Evolutionary conservation across 1,140 invertebrate genomes (phyloP), one percentile per base, ranked within the genome.

Genomic region (Monomorium pharaonis): DNA sequence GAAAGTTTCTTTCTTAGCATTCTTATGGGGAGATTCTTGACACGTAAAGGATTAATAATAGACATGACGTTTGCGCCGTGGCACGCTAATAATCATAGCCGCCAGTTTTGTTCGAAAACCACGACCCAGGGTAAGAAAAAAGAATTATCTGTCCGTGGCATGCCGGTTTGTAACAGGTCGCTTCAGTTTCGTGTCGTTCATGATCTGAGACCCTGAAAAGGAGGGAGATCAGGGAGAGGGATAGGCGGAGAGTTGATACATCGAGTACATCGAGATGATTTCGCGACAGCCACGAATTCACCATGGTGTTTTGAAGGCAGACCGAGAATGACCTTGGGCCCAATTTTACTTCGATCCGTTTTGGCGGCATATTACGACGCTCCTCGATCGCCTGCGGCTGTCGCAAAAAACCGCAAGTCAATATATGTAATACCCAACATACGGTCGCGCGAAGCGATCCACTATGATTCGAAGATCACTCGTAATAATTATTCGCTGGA

Each of bases 1-100:
- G 58, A 42, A 42, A 9, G 3, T 60, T 42, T 21, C n/a, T 44
- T 63, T 67, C 12, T 21, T 42, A 5, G 30, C 0, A 12, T 78
- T 14, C 18, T 65, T 65, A 65, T 49, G 10, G 37, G 16, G 21
- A 47, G 18, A 30, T 44, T 77, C 16, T 37, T n/a, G 16, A 21
- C 16, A 30, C 9, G 14, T 44, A 21, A 62, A 44, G 75, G 27
- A 63, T 63, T 77, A 77, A 77, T 77, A 77, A 77, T 77, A 77
- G 75, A 77, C 18, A 16, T 77, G 75, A 77, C 75, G 75, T 47
- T 47, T 6, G 44, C 24, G 16, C n/a, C 44, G 62, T 67, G 24
- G 44, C 62, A n/a, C 76, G 47, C 33, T 69, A 80, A 80, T 65
- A 30, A 33, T 69, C 16, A 14, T 54, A 37, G 67, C 7, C 9